phyloP scores from a whole-genome alignment of 2,797 vertebrate genomes.

The Eulemur mongoz region DNA sequence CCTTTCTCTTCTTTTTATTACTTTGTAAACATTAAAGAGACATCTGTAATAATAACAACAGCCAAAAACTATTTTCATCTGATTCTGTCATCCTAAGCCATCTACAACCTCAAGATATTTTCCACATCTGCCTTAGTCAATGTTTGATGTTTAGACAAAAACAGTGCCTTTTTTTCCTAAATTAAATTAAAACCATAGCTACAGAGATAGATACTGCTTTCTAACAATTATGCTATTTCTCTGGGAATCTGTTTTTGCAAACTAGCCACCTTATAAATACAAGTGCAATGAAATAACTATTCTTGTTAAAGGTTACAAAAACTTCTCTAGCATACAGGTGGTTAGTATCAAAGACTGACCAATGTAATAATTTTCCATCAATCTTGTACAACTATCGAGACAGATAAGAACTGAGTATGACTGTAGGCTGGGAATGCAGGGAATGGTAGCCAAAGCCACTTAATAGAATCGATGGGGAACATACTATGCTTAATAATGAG shows the following conservation, averaged over 20 bases:
- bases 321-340: neutral
- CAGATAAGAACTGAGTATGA: conserved; percentile 13
- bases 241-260: conserved; percentile 44
- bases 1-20: conserved; percentile 67
- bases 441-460: neutral
- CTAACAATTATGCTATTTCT: conserved; percentile 27
- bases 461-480: neutral
- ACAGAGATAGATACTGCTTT: conserved; percentile 63
- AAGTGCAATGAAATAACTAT: conserved; percentile 18
- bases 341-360: conserved; percentile 14
- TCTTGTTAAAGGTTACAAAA: neutral
- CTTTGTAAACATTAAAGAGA: conserved; percentile 70
- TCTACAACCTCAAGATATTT: conserved; percentile 75
- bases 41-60: conserved; percentile 69
- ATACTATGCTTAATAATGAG: conserved; percentile 1
- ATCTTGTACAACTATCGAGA: neutral
- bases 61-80: conserved; percentile 67
- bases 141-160: conserved; percentile 76
- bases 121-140: conserved; percentile 68
- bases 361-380: neutral
- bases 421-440: neutral
- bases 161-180: neutral
- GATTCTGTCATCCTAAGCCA: conserved; percentile 73
- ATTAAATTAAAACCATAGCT: conserved; percentile 71
- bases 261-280: neutral